These are phyloP conservation scores for Choloepus hoffmanni DNA, from an alignment of 2,113 vertebrate species.

Conservation along the genomic window DNA sequence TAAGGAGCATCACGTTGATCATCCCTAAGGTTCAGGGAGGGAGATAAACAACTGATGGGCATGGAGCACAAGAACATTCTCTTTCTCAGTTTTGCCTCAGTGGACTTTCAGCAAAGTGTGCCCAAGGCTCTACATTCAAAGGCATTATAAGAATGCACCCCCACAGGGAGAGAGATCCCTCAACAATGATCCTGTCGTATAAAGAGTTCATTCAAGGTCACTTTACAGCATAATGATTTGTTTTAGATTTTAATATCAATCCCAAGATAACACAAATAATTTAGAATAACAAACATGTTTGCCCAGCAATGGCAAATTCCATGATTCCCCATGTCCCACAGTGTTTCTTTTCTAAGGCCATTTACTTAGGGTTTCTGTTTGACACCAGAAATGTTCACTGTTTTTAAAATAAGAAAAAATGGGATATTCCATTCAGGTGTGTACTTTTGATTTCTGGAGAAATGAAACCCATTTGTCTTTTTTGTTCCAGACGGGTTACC, in stretches of 20 bases:
- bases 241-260: not conserved
- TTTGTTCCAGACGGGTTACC: not conserved
- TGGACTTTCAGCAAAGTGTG: not conserved
- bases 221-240: not conserved
- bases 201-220: not conserved
- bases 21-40: not conserved
- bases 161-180: not conserved
- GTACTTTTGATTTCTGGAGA: not conserved
- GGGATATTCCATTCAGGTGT: not conserved
- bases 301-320: not conserved
- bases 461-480: not conserved
- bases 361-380: not conserved
- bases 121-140: no score
- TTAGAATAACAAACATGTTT: not conserved
- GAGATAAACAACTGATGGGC: not conserved
- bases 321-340: no score
- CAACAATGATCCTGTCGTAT: not conserved
- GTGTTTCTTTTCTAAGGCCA: not conserved
- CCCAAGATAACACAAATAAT: not conserved
- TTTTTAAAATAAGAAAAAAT: not conserved
- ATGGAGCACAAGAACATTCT: not conserved
- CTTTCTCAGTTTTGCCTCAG: not conserved
- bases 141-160: not conserved
- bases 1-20: no score
- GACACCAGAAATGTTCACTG: not conserved